Base-by-base conservation (phyloP, 2,113 vertebrate species). In the Notechis scutatus region DNA sequence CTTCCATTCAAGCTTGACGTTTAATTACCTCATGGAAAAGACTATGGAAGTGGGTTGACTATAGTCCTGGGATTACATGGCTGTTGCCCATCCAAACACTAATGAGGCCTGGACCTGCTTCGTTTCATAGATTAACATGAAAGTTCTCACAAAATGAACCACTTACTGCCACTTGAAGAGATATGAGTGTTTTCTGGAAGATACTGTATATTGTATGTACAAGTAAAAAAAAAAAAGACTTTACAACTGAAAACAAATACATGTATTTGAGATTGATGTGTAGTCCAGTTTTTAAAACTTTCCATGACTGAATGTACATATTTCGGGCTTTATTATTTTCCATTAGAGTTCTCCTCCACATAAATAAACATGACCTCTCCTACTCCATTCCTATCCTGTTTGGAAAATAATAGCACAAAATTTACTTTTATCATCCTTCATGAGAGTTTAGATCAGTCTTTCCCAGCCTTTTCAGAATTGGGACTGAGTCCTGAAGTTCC, bases 301-400 rank as follows among this genome's bases (percentile, higher is more conserved):
- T 94, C 95, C 94, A 88, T 54, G 47, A 92, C 26, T 94, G 55
- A 29, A 96, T 94, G 2, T 85, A 93, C 95, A 3, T 85, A 93
- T 95, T 94, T 69, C 81, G 85, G 21, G 0, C 42, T 56, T 89
- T 89, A 74, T n/a, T 21, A 81, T 81, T 81, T 81, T 81, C n/a
- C 69, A 34, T 74, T 74, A 39, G 6, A 20, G n/a, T 15, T 74
- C 34, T 42, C 74, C 74, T 81, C 34, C 7, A 21, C 6, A 39
- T 39, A 39, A 18, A 39, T 42, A 42, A 39, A 81, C 18, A 81
- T 42, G 34, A 42, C 74, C 6, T 42, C 34, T 81, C 74, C 18
- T 42, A 81, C 6, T 39, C 34, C 6, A 81, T 81, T 42, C 34
- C 94, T 91, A 87, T 90, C 95, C 94, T 93, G 74, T 88, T 90